Evolutionary conservation across 2,113 vertebrate species (phyloP).

Genomic region (Tragelaphus buxtoni): DNA sequence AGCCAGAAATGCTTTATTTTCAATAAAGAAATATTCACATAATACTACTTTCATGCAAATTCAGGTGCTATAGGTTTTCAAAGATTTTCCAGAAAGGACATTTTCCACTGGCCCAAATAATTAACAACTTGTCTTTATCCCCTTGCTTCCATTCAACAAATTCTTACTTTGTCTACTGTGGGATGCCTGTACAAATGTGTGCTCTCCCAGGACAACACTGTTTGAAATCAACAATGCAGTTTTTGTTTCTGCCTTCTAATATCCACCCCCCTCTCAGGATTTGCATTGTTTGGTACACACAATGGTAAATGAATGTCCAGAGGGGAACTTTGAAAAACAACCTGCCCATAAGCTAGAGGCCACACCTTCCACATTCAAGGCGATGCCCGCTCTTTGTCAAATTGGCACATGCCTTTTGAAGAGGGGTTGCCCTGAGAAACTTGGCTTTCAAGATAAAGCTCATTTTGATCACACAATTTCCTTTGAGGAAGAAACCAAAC

Average conservation of each 20-base stretch:
- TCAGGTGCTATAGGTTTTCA: slow-evolving; percentile 58
- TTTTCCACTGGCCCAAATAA: slow-evolving; percentile 56
- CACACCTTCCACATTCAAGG: neutral
- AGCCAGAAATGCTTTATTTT: slow-evolving; percentile 73
- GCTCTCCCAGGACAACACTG: slow-evolving; percentile 40
- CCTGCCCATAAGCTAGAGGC: neutral
- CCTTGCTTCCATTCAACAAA: slow-evolving; percentile 48
- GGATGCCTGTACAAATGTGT: neutral
- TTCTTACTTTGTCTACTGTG: slow-evolving; percentile 41
- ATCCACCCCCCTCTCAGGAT: slow-evolving; percentile 27
- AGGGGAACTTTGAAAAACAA: slow-evolving; percentile 26
- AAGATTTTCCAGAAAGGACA: slow-evolving; percentile 53
- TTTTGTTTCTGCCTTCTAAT: slow-evolving; percentile 46
- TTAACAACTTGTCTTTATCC: slow-evolving; percentile 63
- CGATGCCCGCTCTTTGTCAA: slow-evolving; percentile 10
- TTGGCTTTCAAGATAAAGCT: slow-evolving; percentile 66
- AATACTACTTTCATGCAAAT: slow-evolving; percentile 71
- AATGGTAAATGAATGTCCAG: slow-evolving; percentile 18
- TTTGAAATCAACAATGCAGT: slow-evolving; percentile 47
- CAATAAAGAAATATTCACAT: slow-evolving; percentile 74
- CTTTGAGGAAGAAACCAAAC: slow-evolving; percentile 71
- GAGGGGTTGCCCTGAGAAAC: slow-evolving; percentile 54
- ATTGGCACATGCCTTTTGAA: neutral
- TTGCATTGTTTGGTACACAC: slow-evolving; percentile 22
- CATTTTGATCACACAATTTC: slow-evolving; percentile 63